These are phyloP conservation scores for Aleiodes leptofemur DNA, from an alignment of 2,888 invertebrate species.

Conservation along the genomic window DNA sequence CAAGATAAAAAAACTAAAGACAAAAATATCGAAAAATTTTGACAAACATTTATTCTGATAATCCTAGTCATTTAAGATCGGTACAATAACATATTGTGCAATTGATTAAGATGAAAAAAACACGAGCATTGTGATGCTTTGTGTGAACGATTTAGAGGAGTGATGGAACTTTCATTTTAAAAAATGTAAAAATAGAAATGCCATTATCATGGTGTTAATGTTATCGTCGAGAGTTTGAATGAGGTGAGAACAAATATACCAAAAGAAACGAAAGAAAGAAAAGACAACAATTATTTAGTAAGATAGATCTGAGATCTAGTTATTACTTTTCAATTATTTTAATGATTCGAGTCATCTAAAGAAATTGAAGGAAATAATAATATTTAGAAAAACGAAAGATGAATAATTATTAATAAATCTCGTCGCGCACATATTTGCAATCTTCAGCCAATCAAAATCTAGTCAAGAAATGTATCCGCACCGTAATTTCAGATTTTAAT, in stretches of 20 bases:
- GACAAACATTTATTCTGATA: constrained; percentile 29
- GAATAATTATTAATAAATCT: constrained; percentile 35
- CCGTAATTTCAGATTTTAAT: constrained; percentile 47
- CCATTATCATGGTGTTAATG: constrained; percentile 45
- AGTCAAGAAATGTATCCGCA: constrained; percentile 52
- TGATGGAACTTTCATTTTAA: constrained; percentile 52
- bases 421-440: constrained; percentile 47
- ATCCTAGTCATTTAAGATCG: constrained; percentile 43
- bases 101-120: neutral
- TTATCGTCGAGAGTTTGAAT: constrained; percentile 41
- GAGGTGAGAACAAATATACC: constrained; percentile 51
- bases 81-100: constrained; percentile 33
- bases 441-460: constrained; percentile 56
- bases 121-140: constrained; percentile 46
- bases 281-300: constrained; percentile 47
- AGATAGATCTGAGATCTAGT: constrained; percentile 50
- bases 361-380: neutral
- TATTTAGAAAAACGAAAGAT: neutral
- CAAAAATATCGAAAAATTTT: constrained; percentile 4
- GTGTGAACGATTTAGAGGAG: constrained; percentile 28
- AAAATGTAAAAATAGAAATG: constrained; percentile 46
- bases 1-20: constrained; percentile 4
- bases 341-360: constrained; percentile 3
- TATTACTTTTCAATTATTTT: constrained; percentile 38
- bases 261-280: constrained; percentile 44